A percentile compares a stretch with the other conserved stretches of the same genome.
Conservation (phyloP, 2,113 vertebrate species). For the Carlito syrichta region DNA sequence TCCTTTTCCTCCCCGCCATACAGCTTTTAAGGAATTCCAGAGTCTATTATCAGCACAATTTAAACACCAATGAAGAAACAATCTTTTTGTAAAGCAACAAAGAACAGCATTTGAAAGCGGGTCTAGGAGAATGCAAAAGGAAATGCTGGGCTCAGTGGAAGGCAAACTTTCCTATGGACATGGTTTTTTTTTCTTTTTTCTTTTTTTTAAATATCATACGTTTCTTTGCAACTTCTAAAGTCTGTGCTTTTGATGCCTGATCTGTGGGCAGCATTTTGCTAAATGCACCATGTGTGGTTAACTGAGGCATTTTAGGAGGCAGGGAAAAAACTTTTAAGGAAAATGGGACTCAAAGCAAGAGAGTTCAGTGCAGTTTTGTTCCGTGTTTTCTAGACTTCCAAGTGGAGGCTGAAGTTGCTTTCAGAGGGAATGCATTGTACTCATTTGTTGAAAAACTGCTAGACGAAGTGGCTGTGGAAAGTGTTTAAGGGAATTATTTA, state of each 20-base stretch:
- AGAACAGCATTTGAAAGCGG: conserved; percentile 60
- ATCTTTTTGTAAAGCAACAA: conserved; percentile 70
- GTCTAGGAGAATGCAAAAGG: conserved; percentile 52
- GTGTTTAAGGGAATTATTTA: background rate
- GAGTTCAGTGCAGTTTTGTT: background rate
- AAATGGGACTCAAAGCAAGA: background rate
- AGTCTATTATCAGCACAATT: conserved; percentile 59
- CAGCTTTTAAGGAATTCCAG: conserved; percentile 47
- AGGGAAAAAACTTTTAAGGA: background rate
- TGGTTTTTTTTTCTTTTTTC: background rate
- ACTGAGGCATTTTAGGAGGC: background rate
- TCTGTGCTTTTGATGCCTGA: background rate
- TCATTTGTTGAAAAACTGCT: background rate
- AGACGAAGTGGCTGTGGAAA: background rate
- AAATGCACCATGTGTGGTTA: conserved; percentile 27
- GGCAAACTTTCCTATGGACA: conserved; percentile 44
- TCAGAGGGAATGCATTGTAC: background rate
- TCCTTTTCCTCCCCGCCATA: background rate
- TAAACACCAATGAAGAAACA: conserved; percentile 70
- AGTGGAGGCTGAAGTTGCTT: background rate
- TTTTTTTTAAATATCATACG: background rate
- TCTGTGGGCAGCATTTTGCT: conserved; percentile 10
- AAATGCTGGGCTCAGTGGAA: conserved; percentile 60
- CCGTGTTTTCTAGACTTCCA: background rate
- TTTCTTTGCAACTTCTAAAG: conserved; percentile 55